Base-by-base conservation (phyloP, 2,113 vertebrate species). In the Gopherus flavomarginatus region DNA sequence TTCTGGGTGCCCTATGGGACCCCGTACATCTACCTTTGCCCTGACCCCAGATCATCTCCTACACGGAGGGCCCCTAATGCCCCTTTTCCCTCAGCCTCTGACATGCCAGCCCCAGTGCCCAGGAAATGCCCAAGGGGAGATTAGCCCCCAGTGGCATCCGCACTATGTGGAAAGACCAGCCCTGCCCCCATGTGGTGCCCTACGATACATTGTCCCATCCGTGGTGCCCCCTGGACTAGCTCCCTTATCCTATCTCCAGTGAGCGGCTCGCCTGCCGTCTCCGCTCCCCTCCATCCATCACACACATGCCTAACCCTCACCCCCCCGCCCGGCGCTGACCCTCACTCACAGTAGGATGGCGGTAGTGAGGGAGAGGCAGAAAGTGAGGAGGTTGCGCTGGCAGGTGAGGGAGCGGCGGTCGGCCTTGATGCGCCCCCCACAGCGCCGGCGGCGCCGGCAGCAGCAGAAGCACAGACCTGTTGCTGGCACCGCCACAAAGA, bases 341-440 rank as follows among this genome's bases (percentile, higher is more conserved):
- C 81, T 38, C 49, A 83, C 98, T 98, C 97, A 99, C 98, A 99
- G 97, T 82, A 98, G 97, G 89, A 98, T 2, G 35, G 98, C 88
- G 42, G 98, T 98, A 85, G 96, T 98, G 90, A 98, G 77, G 94
- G 98, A 96, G 54, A 98, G 97, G 90, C 97, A 98, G 79, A 83
- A 8, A 91, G 97, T 92, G 97, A 98, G 97, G 56, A 95, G 85
- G 82, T 89, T 95, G 2, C 98, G 97, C 38, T 95, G 94, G 65
- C 98, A 98, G 93, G 97, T 92, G 86, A 98, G 83, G 0, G 98
- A 97, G 62, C 97, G 97, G 83, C 96, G 97, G 80, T 98, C 97
- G 1, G 89, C 98, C 29, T 98, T 98, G 85, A 97, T 88, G 3
- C 94, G 96, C 2, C 97, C 97, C 13, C 97, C 97, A 0, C 98